These are phyloP conservation scores for Heterohyrax brucei DNA, from an alignment of 2,797 vertebrate genomes.

Conservation along the genomic window DNA sequence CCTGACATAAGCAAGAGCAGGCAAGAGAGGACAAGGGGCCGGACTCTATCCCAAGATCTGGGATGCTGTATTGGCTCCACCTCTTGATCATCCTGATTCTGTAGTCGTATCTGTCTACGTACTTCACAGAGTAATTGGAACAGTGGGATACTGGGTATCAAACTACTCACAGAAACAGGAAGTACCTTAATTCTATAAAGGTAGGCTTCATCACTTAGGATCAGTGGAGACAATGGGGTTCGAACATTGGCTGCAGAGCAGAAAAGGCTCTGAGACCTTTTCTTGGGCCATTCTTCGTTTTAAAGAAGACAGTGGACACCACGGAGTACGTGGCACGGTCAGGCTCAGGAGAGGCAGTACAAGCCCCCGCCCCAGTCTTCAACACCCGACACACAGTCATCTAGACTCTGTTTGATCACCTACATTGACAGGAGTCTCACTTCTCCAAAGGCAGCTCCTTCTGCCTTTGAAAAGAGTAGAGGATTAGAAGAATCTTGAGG, in stretches of 20 bases:
- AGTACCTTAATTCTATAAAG: neutral
- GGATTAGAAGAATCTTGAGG: neutral
- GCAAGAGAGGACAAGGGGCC: neutral
- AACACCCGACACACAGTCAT: neutral
- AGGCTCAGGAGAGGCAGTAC: neutral
- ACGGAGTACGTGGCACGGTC: neutral
- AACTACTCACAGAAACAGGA: neutral
- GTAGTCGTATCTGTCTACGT: neutral
- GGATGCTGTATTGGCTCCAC: rapidly evolving
- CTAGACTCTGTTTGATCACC: neutral
- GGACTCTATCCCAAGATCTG: neutral
- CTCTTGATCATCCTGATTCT: neutral
- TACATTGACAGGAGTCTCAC: neutral
- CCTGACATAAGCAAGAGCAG: rapidly evolving
- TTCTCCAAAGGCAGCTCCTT: neutral
- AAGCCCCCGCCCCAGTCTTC: neutral
- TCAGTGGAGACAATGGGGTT: neutral
- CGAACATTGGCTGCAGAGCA: neutral
- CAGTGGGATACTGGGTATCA: neutral
- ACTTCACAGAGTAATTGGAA: neutral
- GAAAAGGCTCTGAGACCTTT: rapidly evolving
- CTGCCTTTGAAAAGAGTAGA: neutral
- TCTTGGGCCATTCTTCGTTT: neutral
- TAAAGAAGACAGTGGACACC: neutral
- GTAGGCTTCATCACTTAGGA: neutral